Conservation (phyloP, 2,797 vertebrate species). For the Psittacula echo region DNA sequence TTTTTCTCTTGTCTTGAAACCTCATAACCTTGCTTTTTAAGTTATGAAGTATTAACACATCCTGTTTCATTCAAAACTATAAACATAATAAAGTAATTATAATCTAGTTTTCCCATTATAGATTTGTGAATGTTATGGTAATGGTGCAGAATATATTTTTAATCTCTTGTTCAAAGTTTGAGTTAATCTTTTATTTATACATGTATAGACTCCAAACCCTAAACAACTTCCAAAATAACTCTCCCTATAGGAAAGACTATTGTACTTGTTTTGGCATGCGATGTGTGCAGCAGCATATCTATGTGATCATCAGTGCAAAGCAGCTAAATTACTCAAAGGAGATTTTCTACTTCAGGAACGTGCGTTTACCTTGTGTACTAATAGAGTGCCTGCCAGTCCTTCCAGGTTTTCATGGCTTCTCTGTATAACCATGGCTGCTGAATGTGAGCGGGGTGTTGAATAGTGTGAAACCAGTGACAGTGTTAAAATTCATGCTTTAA, state of each 20-base stretch:
- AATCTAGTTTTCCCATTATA: neutral
- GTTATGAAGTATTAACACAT: neutral
- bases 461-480: neutral
- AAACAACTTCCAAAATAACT: neutral
- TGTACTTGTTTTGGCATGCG: neutral
- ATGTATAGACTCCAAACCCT: neutral
- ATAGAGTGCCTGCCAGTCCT: neutral
- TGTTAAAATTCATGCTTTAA: neutral
- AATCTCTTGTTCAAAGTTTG: slow-evolving; percentile 4
- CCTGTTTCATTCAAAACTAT: neutral
- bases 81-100: neutral
- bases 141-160: neutral
- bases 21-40: neutral
- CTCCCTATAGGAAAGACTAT: neutral
- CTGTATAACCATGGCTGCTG: neutral
- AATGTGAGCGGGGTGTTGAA: neutral
- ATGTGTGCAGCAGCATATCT: neutral
- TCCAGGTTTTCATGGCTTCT: neutral
- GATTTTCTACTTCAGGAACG: neutral
- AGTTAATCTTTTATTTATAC: slow-evolving; percentile 22
- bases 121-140: neutral
- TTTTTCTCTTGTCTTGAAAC: neutral
- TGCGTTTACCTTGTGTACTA: neutral
- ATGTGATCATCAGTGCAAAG: neutral
- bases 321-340: neutral